Evolutionary conservation across 2,888 invertebrate genomes (phyloP), one percentile per base, ranked within the genome.

Genomic region (Apantesis nais): DNA sequence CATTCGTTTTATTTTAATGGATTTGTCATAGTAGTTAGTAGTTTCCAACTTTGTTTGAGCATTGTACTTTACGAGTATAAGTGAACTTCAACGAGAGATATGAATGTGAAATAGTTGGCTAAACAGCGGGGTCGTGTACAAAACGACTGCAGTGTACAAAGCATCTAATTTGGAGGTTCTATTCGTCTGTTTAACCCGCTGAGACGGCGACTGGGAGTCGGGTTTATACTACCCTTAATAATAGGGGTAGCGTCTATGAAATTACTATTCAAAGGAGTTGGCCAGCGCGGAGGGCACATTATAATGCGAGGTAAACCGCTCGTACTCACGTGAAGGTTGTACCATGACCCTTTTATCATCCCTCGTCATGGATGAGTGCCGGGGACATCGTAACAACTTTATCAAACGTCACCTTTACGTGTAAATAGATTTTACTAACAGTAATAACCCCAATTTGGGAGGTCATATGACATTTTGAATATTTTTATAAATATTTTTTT

Each of bases 151-250:
- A 83, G 75, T 85, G 83, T 82, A 84, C 84, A 85, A 84, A 86
- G 84, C 85, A 83, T 86, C 84, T 87, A 89, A 89, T 91, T 90
- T 88, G 81, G 84, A 84, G 85, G 85, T 86, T 85, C 84, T 83
- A 68, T 76, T 78, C 85, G 88, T 88, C 85, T 87, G 85, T 87
- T 89, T 89, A 88, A 85, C 87, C 78, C 85, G 83, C 83, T 84
- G 85, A 86, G 82, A 82, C 84, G 90, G 89, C 89, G 89, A 88
- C 89, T 86, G 80, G 79, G 82, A 84, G 89, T 86, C 87, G 86
- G 86, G 88, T 85, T 89, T 92, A 89, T 90, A 90, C 86, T 87
- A 79, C 89, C 89, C 89, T 80, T 91, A 93, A 93, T 92, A 90
- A 91, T 85, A 89, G 89, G 88, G 90, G 84, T 89, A 84, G 87